phyloP scores from a whole-genome alignment of 1,140 invertebrate genomes.

The Colletes latitarsis region DNA sequence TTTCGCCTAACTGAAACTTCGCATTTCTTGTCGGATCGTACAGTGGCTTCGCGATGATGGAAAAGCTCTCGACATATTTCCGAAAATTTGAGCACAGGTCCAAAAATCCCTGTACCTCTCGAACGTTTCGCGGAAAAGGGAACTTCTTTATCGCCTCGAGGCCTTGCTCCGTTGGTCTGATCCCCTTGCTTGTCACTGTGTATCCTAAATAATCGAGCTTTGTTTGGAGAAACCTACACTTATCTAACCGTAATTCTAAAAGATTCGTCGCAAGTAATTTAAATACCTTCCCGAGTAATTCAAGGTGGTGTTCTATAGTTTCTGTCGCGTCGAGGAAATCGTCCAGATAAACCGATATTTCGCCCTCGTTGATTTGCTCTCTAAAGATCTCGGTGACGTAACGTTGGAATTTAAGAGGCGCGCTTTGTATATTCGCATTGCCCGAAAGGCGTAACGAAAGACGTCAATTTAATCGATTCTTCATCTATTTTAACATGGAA shows the following conservation, averaged over 20 bases:
- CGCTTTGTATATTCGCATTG: neutral
- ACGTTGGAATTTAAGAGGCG: neutral
- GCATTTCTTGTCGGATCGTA: slow-evolving; percentile 15
- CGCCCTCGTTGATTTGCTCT: neutral
- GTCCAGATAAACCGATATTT: neutral
- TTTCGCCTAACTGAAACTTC: slow-evolving; percentile 7
- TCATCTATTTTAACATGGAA: neutral
- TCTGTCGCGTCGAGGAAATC: neutral
- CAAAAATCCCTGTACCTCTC: slow-evolving; percentile 34
- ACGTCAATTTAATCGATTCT: neutral
- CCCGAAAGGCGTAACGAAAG: too few species aligned
- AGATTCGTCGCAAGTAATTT: too few species aligned
- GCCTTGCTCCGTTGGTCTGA: slow-evolving; percentile 21
- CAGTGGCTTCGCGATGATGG: slow-evolving; percentile 17
- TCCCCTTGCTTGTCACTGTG: slow-evolving; percentile 10
- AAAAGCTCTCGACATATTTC: slow-evolving; percentile 37
- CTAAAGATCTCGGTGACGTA: neutral
- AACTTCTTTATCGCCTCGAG: slow-evolving; percentile 19
- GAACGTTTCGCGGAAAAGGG: slow-evolving; percentile 3
- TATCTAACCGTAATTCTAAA: slow-evolving; percentile 40
- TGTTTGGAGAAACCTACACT: slow-evolving; percentile 44
- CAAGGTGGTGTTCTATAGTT: too few species aligned
- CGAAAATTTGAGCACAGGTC: slow-evolving; percentile 44
- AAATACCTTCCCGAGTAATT: too few species aligned
- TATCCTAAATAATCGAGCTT: slow-evolving; percentile 53